Evolutionary conservation across 2,797 vertebrate genomes (phyloP), one percentile per base, ranked within the genome.

Genomic region (Crocidura indochinensis): DNA sequence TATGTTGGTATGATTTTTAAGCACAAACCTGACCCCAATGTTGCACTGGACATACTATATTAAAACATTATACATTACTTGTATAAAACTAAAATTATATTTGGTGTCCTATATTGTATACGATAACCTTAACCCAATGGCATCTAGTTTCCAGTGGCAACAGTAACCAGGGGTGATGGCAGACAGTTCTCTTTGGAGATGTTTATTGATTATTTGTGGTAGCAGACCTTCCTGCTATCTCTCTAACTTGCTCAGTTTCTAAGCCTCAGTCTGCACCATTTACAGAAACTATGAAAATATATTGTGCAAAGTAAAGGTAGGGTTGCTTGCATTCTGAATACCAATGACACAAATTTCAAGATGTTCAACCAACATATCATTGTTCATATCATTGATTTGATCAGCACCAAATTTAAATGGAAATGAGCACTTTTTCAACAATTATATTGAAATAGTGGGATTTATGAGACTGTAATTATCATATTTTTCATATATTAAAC

Each of bases 21-120:
- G 51, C 26, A 56, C 31, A 69, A 71, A 6, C 67, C 51, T 90
- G 46, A 9, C n/a, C 19, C 10, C 64, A 69, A 73, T 74, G 64
- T 53, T 74, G 7, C 31, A 68, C 44, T 3, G 29, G 7, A 56
- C 8, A 81, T 29, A 76, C 17, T 75, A 56, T 6, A 46, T 46
- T 76, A 17, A 72, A 79, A 67, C 64, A 8, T 65, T 24, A 44
- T 6, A 22, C 19, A 65, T 5, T 53, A 1, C 62, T 46, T 64
- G 46, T 82, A 74, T 75, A 53, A 88, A 92, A 71, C 51, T 91
- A 44, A 80, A 85, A 19, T 67, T 60, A 15, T 31, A 93, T 62
- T 29, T 77, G 6, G 69, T 5, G 24, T 12, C 46, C 49, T 88
- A 10, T n/a, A 27, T 87, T 72, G 68, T 73, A 53, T 64, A 51